Base-by-base conservation (phyloP, 2,888 invertebrate species). In the Coleophora flavipennella region DNA sequence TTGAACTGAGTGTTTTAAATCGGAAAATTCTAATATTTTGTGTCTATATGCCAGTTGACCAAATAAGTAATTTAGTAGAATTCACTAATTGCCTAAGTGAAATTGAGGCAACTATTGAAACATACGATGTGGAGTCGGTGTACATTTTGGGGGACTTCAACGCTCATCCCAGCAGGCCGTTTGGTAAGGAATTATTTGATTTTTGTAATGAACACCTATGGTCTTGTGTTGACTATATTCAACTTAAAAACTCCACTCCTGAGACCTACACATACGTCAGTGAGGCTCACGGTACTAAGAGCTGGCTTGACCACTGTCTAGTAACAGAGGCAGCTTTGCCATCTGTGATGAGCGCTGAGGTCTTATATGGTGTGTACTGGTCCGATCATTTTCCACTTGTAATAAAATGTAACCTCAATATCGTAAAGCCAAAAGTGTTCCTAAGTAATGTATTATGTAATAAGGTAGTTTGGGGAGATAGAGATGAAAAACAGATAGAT, bases 1-100 rank as follows among this genome's bases (percentile, higher is more conserved):
- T 33, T 10, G 6, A 33, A 20, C 7, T 33, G 14, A 13, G 7
- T 8, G 20, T 44, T 1, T 26, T 32, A 9, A 42, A 46, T 6
- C 20, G 44, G 1, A 14, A 14, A 3, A 27, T 50, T 6, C 9
- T 53, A 13, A 40, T 53, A 7, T 42, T 57, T 27, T 41, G 35
- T 13, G 49, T 52, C 8, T 55, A 55, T 14, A 53, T 55, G 55
- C 57, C 55, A 10, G 50, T 46, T 1, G 45, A 51, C 10, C 28
- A 28, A 4, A 26, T 10, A 10, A 51, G 53, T 4, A 51, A 55
- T 32, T 14, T 55, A 9, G 13, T 35, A 2, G 49, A 51, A 27
- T 54, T 48, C 33, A 49, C 47, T 1, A 40, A 50, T 3, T 50
- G 48, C 35, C 34, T 55, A 8, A 36, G 46, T 33, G 38, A 42